Conservation (phyloP, 23 tunicate species). For the Corella eumyota region DNA sequence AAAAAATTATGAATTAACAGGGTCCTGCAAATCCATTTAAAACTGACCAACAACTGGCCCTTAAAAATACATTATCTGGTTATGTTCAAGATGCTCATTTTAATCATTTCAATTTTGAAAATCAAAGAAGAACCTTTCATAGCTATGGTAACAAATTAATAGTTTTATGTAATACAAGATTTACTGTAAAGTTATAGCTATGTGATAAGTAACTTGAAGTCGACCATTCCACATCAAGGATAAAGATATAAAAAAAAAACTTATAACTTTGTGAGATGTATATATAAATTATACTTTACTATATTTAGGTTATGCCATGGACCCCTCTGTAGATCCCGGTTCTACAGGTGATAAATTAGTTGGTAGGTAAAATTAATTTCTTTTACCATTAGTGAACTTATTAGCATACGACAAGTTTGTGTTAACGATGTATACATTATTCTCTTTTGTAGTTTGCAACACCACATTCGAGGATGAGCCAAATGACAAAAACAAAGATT, state of each 20-base stretch:
- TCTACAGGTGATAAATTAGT: constrained; percentile 44
- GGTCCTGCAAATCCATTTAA: constrained; percentile 93
- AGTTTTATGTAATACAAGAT: no score
- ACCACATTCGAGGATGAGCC: constrained; percentile 40
- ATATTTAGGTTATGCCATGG: constrained; percentile 63
- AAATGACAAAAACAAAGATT: constrained; percentile 26
- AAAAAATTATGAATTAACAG: constrained; percentile 19
- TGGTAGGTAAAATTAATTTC: constrained; percentile 30
- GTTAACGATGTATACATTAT: no score
- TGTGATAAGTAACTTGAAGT: no score
- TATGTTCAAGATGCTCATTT: constrained; percentile 84
- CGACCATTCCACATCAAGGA: no score
- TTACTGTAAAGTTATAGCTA: no score
- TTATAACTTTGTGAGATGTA: no score
- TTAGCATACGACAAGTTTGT: no score
- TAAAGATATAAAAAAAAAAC: no score
- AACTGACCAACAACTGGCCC: constrained; percentile 82
- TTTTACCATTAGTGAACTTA: neutral
- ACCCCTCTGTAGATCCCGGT: constrained; percentile 54
- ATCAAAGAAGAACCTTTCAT: constrained; percentile 92
- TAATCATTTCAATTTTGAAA: constrained; percentile 86
- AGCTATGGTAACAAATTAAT: constrained; percentile 96
- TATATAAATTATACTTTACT: no score
- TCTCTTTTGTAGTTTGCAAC: constrained; percentile 23
- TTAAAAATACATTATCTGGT: constrained; percentile 81